A percentile compares a stretch with the other conserved stretches of the same genome.
phyloP scores from a whole-genome alignment of 2,113 vertebrate species.

The Pampusana beccarii region DNA sequence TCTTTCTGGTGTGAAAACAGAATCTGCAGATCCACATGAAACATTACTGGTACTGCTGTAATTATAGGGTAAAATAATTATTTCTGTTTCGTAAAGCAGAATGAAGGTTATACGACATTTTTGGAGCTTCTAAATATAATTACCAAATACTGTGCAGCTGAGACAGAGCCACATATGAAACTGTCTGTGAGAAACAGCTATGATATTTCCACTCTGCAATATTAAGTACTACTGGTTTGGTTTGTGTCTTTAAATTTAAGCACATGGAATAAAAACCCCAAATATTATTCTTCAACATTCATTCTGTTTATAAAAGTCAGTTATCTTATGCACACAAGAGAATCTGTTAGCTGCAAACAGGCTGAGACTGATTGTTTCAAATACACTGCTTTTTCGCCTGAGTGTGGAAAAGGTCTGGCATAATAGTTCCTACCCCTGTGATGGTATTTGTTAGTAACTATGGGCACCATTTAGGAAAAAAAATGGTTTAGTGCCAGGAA shows the following conservation, averaged over 20 bases:
- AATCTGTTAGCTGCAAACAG: background rate
- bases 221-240: background rate
- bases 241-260: slow-evolving; percentile 31
- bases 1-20: background rate
- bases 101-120: slow-evolving; percentile 19
- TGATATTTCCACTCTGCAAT: background rate
- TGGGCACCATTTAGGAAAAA: background rate
- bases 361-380: background rate
- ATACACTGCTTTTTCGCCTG: background rate
- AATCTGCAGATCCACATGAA: background rate
- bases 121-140: slow-evolving; percentile 4
- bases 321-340: background rate
- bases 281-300: background rate
- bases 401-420: background rate
- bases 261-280: background rate
- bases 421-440: background rate
- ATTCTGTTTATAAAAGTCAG: background rate
- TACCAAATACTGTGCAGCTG: background rate
- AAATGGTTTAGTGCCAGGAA: background rate
- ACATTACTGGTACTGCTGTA: background rate
- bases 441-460: background rate
- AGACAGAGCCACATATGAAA: background rate
- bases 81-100: slow-evolving; percentile 57
- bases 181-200: background rate
- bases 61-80: slow-evolving; percentile 34